These are phyloP conservation scores for Anguilla megastoma DNA, from an alignment of 2,797 vertebrate genomes.

Conservation along the genomic window DNA sequence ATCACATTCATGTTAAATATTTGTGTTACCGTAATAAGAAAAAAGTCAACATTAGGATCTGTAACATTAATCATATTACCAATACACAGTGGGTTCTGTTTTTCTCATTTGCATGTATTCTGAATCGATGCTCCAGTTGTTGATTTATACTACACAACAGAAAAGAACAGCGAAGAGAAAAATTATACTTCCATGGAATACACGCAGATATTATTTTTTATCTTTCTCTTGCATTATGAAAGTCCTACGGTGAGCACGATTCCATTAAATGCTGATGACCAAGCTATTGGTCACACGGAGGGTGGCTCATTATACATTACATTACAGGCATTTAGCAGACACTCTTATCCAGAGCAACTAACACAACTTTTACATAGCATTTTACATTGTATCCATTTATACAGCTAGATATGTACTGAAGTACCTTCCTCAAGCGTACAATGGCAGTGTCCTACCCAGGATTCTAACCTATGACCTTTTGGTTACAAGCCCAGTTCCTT, in stretches of 20 bases:
- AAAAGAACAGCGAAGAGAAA: neutral
- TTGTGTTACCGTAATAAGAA: neutral
- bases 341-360: no score
- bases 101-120: neutral
- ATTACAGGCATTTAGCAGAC: no score
- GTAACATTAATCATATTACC: neutral
- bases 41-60: neutral
- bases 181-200: neutral
- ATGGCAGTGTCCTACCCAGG: no score
- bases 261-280: neutral
- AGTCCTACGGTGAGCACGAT: neutral
- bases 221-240: neutral
- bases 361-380: no score
- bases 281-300: neutral
- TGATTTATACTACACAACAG: neutral
- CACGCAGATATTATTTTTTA: neutral
- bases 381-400: neutral
- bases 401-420: no score
- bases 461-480: no score
- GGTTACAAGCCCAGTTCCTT: no score
- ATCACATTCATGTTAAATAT: conserved; percentile 10
- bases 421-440: no score
- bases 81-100: neutral
- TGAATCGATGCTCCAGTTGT: neutral
- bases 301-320: conserved; percentile 21